Evolutionary conservation across 2,888 invertebrate genomes (phyloP).

Genomic region (Nymphalis urticae): DNA sequence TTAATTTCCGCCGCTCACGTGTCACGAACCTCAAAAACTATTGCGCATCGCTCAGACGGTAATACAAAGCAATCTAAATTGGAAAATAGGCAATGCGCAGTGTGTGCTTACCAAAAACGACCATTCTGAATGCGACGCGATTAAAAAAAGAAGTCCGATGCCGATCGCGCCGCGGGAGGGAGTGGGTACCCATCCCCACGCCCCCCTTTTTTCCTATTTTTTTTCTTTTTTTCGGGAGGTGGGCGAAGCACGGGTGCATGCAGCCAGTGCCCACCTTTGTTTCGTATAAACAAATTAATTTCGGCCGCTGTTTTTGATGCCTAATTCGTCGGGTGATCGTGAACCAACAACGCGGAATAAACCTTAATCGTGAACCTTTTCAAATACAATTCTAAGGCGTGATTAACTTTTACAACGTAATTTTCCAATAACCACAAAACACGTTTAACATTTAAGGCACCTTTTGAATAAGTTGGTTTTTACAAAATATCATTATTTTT

Average conservation of each 20-base stretch:
- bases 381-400: constrained; percentile 33
- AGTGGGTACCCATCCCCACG: constrained; percentile 58
- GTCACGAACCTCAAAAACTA: constrained; percentile 79
- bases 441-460: constrained; percentile 1
- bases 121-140: constrained; percentile 79
- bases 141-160: constrained; percentile 81
- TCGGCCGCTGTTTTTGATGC: constrained; percentile 79
- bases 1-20: constrained; percentile 75
- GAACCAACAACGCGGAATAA: constrained; percentile 41
- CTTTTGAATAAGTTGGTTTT: too few relatives aligned
- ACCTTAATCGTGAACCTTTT: constrained; percentile 33
- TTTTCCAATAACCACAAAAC: constrained; percentile 11
- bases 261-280: constrained; percentile 80
- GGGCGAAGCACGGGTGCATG: constrained; percentile 78
- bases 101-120: constrained; percentile 82
- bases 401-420: constrained; percentile 26
- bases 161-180: constrained; percentile 77
- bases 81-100: constrained; percentile 81
- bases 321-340: constrained; percentile 75
- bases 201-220: constrained; percentile 68
- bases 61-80: constrained; percentile 83
- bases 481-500: too few relatives aligned
- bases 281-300: constrained; percentile 82
- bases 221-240: constrained; percentile 77
- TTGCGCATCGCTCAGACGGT: constrained; percentile 80